Base-by-base conservation (phyloP, 2,888 invertebrate species). In the Scaptomyza tumidula region DNA sequence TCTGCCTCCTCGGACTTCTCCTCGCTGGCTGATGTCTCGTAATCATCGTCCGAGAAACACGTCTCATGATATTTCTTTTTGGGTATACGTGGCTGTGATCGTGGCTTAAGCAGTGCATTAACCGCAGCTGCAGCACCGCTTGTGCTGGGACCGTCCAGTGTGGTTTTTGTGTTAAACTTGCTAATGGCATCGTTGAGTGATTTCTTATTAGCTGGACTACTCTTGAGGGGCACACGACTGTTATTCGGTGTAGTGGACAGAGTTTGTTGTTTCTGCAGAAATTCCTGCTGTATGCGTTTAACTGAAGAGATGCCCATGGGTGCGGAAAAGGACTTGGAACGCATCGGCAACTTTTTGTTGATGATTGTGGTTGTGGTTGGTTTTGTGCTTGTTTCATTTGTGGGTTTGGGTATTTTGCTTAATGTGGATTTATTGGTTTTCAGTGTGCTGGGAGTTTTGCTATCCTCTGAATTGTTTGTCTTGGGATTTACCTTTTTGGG, bases 11-110 rank as follows among this genome's bases (percentile, higher is more conserved):
- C 78, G 5, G 68, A 39, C 10, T 78, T 81, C 53, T 90, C 90
- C 50, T 93, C 93, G 0, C 87, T 87, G 3, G 91, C 87, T 14
- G 92, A 89, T 0, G 93, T 93, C 92, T 94, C 94, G 83, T 94
- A 94, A 66, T 94, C 94, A 49, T 91, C 91, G 88, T 94, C 94
- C 24, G 94, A 94, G 54, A 94, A 94, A 84, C 94, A 94, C 2
- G 94, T 94, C 89, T 94, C 94, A 14, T 93, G 93, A 79, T 93
- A 94, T 74, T 93, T 93, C 64, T 93, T 93, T 70, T 92, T 92
- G 81, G 92, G 91, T 64, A 92, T 92, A 14, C 91, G 90, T 0
- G 91, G 90, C 57, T 92, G 92, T 6, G 91, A 86, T 7, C 88
- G 79, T 1, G 89, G 74, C 46, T 86, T 88, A 6, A 89, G 75